Evolutionary conservation across 2,888 invertebrate genomes (phyloP).

Genomic region (Trachelus troglodyta): DNA sequence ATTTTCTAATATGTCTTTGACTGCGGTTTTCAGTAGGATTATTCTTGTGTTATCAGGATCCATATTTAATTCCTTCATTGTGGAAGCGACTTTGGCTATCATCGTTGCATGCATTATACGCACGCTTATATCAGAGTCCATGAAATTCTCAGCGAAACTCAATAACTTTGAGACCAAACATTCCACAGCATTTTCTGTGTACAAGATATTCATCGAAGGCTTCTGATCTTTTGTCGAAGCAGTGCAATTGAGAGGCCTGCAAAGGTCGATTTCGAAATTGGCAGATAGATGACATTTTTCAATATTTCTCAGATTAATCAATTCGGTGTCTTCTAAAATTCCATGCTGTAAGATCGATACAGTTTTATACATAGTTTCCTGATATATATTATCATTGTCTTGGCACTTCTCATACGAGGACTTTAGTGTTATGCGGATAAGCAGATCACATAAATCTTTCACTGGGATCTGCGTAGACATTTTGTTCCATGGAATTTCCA

Average conservation of each 20-base stretch:
- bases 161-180: slow-evolving; percentile 1
- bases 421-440: slow-evolving; percentile 46
- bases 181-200: slow-evolving; percentile 30
- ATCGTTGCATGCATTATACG: neutral
- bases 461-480: slow-evolving; percentile 35
- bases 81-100: neutral
- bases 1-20: slow-evolving; percentile 35
- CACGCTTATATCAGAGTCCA: neutral
- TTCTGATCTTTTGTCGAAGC: slow-evolving; percentile 28
- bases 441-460: slow-evolving; percentile 43
- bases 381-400: neutral
- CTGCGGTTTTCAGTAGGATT: slow-evolving; percentile 23
- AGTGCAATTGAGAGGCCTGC: slow-evolving; percentile 7
- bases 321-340: slow-evolving; percentile 30
- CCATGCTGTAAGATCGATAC: neutral
- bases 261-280: slow-evolving; percentile 30
- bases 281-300: slow-evolving; percentile 44
- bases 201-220: slow-evolving; percentile 45
- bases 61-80: slow-evolving; percentile 34
- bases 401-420: neutral
- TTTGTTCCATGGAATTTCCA: slow-evolving; percentile 41
- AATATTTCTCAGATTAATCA: slow-evolving; percentile 32
- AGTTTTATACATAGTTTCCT: neutral
- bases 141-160: neutral
- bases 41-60: slow-evolving; percentile 28